phyloP scores from a whole-genome alignment of 2,888 invertebrate genomes.

The Meteorus cinctellus region DNA sequence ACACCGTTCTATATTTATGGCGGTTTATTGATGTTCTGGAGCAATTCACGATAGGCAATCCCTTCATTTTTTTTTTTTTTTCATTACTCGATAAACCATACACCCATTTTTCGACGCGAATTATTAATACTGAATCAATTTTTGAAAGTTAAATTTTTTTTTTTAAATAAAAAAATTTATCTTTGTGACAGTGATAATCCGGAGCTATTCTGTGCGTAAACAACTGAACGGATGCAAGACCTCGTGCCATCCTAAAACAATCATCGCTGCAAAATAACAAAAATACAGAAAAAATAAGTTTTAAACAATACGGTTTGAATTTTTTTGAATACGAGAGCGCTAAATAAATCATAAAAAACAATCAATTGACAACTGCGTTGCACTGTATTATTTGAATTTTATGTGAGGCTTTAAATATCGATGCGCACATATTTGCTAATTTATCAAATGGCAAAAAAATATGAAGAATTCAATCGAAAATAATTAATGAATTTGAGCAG shows the following conservation, averaged over 20 bases:
- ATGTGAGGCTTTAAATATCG: conserved; percentile 28
- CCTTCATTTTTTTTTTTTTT: background rate
- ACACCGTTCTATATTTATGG: background rate
- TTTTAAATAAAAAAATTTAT: conserved; percentile 43
- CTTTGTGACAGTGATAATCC: conserved; percentile 65
- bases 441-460: conserved; percentile 41
- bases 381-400: conserved; percentile 48
- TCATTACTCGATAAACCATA: background rate
- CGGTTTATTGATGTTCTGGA: background rate
- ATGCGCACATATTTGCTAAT: conserved; percentile 19
- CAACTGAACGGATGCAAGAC: conserved; percentile 57
- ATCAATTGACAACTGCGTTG: background rate
- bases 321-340: conserved; percentile 50
- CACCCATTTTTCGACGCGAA: background rate
- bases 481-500: conserved; percentile 37
- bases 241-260: conserved; percentile 44
- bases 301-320: conserved; percentile 25
- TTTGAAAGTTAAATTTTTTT: background rate
- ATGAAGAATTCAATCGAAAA: conserved; percentile 44
- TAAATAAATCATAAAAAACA: conserved; percentile 47
- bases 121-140: background rate
- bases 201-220: conserved; percentile 53
- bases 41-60: background rate
- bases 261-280: conserved; percentile 47
- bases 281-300: conserved; percentile 58